Base-by-base conservation (phyloP, 2,888 invertebrate genomes). In the Busseola fusca region DNA sequence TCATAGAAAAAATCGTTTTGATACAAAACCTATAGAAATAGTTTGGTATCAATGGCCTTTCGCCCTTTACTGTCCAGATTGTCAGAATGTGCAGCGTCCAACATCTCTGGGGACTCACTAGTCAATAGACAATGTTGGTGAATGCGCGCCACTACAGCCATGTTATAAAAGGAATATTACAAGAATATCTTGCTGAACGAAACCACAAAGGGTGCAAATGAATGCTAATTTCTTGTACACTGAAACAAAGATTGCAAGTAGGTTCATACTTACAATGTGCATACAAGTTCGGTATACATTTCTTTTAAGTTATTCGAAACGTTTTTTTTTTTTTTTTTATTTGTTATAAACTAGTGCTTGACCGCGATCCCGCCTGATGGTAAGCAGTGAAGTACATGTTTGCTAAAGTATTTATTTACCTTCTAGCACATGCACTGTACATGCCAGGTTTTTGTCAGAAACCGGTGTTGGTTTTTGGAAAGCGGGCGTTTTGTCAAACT, bases 121-220 rank as follows among this genome's bases (percentile, higher is more conserved):
- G 69, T 74, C 80, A 74, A 78, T 82, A 78, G 82, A 80, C 74
- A 78, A 67, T 78, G 69, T 74, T 57, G 18, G 59, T 30, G 73
- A 82, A 57, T 45, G 58, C 52, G 12, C 56, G 64, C 56, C 34
- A 58, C 34, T 69, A 68, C 64, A 78, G 54, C 63, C 27, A 60
- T 69, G 57, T 50, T 63, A 58, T 56, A 63, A 50, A 54, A 64
- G 54, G 40, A 50, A 37, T 54, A 64, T 69, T 77, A 66, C 64
- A 58, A 64, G 54, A 82, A 78, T 68, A 69, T 79, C 63, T 66
- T 59, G 64, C 63, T 69, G 57, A 69, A 70, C 50, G 69, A 72
- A 78, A 60, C 65, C 63, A 73, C 84, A 79, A 83, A 82, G 81
- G 68, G 62, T 76, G 21, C 52, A 58, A 52, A 60, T 77, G 80